Base-by-base conservation (phyloP, 2,113 vertebrate genomes). In the Trematomus loennbergii region DNA sequence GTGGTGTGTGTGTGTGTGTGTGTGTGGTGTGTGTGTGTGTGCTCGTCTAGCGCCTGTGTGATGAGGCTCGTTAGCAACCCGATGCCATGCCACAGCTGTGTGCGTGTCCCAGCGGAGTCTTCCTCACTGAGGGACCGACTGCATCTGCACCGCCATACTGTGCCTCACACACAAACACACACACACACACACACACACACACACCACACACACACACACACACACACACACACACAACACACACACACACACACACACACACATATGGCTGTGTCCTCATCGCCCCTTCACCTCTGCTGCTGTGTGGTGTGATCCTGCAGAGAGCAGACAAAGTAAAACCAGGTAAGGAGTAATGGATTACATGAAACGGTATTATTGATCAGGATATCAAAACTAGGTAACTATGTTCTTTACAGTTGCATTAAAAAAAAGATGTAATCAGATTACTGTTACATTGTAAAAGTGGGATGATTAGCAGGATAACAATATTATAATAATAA, bases 51-150 rank as follows among this genome's bases (percentile, higher is more conserved):
- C 57, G 66, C 80, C 73, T 90, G 81, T 88, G 79, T 81, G 88
- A 87, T 94, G 87, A 94, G 91, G 88, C 91, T 94, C 86, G 92
- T 95, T 94, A 95, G 91, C 90, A 87, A 84, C 88, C 82, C 84
- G 83, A 91, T 89, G 89, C 90, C 79, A 73, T 78, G 89, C 86
- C 90, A 92, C 91, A 94, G 93, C 93, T 93, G 93, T 90, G 87
- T 81, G 87, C 80, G 68, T 85, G 83, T 93, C 92, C 93, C 93
- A 89, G 81, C 29, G 92, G 92, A 94, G 82, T 77, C 76, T 77
- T 87, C 77, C 79, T 85, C 91, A 88, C 86, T 65, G 72, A 90
- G 93, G 92, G 91, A 93, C 88, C 70, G 75, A 58, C 67, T 87
- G 83, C 91, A 93, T 94, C 92, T 94, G 92, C 78, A 89, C 85